Evolutionary conservation across 2,797 vertebrate genomes (phyloP).

Genomic region (Tympanoctomys barrerae): DNA sequence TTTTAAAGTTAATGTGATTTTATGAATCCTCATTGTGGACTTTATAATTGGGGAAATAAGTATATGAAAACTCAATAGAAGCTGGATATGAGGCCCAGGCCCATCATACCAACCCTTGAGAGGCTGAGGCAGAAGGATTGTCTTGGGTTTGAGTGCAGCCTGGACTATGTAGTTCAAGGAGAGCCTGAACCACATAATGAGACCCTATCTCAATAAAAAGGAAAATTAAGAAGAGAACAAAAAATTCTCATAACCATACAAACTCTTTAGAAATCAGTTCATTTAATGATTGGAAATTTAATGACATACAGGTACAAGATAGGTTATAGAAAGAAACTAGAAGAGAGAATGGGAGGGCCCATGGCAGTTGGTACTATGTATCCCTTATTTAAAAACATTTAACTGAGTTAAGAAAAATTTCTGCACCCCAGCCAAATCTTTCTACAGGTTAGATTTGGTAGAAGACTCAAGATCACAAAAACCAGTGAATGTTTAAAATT

Average conservation of each 20-base stretch:
- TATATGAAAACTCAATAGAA: background rate
- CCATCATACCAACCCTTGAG: background rate
- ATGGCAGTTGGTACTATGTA: background rate
- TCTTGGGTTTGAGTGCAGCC: background rate
- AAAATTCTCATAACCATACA: background rate
- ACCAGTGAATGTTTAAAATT: background rate
- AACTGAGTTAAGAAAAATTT: background rate
- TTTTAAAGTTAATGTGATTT: conserved; percentile 28
- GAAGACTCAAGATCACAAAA: background rate
- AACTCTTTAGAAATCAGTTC: background rate
- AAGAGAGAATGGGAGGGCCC: background rate
- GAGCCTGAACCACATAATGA: background rate
- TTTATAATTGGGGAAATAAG: conserved; percentile 2
- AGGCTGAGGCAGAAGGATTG: background rate
- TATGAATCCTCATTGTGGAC: background rate
- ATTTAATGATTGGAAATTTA: background rate
- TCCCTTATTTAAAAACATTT: background rate
- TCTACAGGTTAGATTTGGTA: background rate
- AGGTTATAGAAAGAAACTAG: background rate
- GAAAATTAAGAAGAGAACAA: background rate
- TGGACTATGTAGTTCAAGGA: background rate
- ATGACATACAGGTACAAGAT: background rate
- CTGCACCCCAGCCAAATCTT: background rate
- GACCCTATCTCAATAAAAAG: background rate
- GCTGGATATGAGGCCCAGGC: background rate